These are phyloP conservation scores for Pristionchus fissidentatus DNA, from an alignment of 2,888 invertebrate genomes.

Conservation along the genomic window DNA sequence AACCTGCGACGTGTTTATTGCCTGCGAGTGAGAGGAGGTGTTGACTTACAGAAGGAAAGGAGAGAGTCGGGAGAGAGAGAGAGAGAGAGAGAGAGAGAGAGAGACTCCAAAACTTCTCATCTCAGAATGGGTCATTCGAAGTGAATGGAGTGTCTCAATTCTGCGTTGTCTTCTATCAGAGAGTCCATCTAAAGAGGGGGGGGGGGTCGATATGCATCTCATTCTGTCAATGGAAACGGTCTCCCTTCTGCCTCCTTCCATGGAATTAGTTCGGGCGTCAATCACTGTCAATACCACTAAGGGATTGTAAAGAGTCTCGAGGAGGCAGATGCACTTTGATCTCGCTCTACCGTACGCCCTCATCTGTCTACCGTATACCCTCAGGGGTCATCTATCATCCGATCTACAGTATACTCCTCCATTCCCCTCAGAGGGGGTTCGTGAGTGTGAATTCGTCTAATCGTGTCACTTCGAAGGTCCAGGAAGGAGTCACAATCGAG, in stretches of 20 bases:
- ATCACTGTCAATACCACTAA: background rate
- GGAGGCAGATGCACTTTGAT: slow-evolving; percentile 10
- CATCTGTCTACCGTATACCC: slow-evolving; percentile 17
- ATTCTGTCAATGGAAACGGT: background rate
- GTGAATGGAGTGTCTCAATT: too few species aligned
- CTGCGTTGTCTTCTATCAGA: background rate
- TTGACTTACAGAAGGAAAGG: slow-evolving; percentile 7
- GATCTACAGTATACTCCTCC: background rate
- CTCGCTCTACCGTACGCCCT: background rate
- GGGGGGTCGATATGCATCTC: background rate
- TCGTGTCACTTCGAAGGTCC: too few species aligned
- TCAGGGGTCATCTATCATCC: too few species aligned
- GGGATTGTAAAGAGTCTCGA: background rate
- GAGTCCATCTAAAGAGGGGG: background rate
- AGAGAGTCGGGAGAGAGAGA: background rate
- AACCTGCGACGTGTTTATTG: slow-evolving; percentile 4
- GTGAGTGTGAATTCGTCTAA: background rate
- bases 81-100: background rate
- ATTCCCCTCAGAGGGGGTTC: background rate
- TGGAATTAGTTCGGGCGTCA: background rate
- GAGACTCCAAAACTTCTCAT: too few species aligned
- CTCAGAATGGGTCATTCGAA: too few species aligned
- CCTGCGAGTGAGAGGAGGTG: slow-evolving; percentile 22
- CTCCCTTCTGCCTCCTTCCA: background rate
- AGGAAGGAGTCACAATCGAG: too few species aligned